Conservation (phyloP, 2,797 vertebrate species). For the Adrianichthys oophorus region DNA sequence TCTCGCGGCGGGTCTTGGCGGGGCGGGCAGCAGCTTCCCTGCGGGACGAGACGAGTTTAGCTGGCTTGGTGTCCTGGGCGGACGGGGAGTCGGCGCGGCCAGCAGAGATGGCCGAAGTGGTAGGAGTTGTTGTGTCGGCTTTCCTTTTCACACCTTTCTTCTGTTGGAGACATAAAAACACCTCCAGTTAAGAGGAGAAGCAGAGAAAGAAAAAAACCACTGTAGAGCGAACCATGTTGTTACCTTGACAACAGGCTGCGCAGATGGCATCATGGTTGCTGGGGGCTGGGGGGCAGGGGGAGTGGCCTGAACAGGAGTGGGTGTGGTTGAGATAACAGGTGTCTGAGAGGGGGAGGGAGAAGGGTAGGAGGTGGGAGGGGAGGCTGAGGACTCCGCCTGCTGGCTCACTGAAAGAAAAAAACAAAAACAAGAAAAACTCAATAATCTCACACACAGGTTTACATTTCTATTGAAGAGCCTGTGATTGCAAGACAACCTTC, state of each 20-base stretch:
- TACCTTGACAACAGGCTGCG: conserved; percentile 91
- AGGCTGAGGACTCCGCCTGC: conserved; percentile 86
- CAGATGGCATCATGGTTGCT: conserved; percentile 86
- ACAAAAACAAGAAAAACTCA: background rate
- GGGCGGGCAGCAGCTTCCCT: conserved; percentile 89
- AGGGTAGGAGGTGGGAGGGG: conserved; percentile 85
- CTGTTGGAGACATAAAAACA: conserved; percentile 65
- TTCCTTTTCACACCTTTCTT: conserved; percentile 99
- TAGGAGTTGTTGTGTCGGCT: conserved; percentile 97
- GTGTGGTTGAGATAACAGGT: conserved; percentile 89
- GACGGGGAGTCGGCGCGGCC: conserved; percentile 90
- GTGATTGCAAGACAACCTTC: too few species aligned
- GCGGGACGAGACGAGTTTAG: conserved; percentile 85
- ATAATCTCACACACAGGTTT: background rate
- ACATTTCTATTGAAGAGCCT: too few species aligned
- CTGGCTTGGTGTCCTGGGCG: conserved; percentile 83
- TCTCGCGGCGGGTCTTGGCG: conserved; percentile 90
- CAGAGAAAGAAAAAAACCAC: background rate
- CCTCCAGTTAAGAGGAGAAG: background rate
- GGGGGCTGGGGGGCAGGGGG: conserved; percentile 77
- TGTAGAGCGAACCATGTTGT: conserved; percentile 1
- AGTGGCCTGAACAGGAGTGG: conserved; percentile 82
- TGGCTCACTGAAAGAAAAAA: conserved; percentile 78
- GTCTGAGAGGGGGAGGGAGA: conserved; percentile 86
- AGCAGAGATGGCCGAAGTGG: conserved; percentile 91